Evolutionary conservation across 2,888 invertebrate genomes (phyloP), one percentile per base, ranked within the genome.

Genomic region (Ctenicera cuprea): DNA sequence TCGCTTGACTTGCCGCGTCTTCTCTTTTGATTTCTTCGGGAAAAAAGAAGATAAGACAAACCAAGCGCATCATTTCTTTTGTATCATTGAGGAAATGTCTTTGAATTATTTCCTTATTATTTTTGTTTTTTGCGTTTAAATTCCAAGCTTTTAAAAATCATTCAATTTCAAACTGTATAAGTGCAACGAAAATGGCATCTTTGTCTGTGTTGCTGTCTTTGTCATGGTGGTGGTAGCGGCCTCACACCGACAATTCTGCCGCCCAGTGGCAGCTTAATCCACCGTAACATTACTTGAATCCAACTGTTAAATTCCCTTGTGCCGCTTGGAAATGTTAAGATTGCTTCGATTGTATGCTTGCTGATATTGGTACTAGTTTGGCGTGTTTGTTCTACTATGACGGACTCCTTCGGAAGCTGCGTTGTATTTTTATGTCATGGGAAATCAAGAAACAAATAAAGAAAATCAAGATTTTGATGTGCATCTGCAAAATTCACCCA

Each of bases 201-300:
- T 26, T 26, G 26, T 5, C 2, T 26, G 26, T 26, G 5, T 26
- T n/a, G n/a, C 26, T 20, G 30, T 54, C 54, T 14, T 54, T 54
- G 33, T 54, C 30, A 14, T 26, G 54, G n/a, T 16, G 33, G 14
- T 54, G 26, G 16, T 33, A 12, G 57, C 16, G 16, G 57, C 41
- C 20, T 38, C 20, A 38, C 59, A 59, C 20, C 65, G 33, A 52
- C 65, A 65, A 11, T 33, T 18, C 45, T 45, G 26, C 63, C 63
- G 48, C 45, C 64, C 52, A 52, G 33, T 52, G 65, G 50, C 45
- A 45, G 62, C 30, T 65, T 71, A 71, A 71, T 64, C 57, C 57
- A 59, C 64, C 71, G 65, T 57, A 62, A 71, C 71, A 71, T 71
- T 71, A 59, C 59, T 57, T 71, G 52, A 64, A 54, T 71, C 64